These are phyloP conservation scores for Lutjanus erythropterus DNA, from an alignment of 2,113 vertebrate species.

Conservation along the genomic window DNA sequence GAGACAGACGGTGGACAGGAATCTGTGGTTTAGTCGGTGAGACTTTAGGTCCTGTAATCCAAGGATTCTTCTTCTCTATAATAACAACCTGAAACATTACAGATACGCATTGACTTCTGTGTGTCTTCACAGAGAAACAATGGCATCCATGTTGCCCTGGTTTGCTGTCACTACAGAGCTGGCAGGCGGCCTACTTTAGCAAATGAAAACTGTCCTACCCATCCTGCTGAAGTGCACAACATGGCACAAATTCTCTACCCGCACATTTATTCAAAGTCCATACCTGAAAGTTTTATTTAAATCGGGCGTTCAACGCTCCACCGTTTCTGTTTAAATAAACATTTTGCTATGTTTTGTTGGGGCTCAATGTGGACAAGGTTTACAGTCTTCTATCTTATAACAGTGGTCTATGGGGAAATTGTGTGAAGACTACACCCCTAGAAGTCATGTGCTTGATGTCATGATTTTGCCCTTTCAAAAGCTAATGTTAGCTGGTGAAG, in stretches of 20 bases:
- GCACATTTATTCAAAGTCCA: neutral
- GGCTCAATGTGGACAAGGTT: no score
- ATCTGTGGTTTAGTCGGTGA: neutral
- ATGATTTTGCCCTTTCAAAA: no score
- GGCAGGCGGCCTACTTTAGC: neutral
- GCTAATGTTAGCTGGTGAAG: no score
- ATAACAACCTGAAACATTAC: neutral
- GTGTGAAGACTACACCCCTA: no score
- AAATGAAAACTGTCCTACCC: neutral
- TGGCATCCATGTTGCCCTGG: neutral
- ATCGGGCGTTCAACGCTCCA: no score
- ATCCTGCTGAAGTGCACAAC: neutral
- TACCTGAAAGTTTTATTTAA: no score
- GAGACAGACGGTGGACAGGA: slow-evolving; percentile 8
- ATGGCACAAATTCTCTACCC: neutral
- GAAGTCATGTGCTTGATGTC: no score
- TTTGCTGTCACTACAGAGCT: neutral
- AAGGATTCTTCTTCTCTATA: neutral
- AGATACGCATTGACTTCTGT: neutral
- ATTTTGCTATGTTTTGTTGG: no score
- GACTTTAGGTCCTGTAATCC: slow-evolving; percentile 21
- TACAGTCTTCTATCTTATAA: no score
- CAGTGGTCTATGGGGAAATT: no score
- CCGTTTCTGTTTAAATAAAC: no score
- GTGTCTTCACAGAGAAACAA: neutral